A percentile compares a stretch with the other conserved stretches of the same genome.
Conservation (phyloP, 2,888 invertebrate genomes). For the Proisotoma minuta region DNA sequence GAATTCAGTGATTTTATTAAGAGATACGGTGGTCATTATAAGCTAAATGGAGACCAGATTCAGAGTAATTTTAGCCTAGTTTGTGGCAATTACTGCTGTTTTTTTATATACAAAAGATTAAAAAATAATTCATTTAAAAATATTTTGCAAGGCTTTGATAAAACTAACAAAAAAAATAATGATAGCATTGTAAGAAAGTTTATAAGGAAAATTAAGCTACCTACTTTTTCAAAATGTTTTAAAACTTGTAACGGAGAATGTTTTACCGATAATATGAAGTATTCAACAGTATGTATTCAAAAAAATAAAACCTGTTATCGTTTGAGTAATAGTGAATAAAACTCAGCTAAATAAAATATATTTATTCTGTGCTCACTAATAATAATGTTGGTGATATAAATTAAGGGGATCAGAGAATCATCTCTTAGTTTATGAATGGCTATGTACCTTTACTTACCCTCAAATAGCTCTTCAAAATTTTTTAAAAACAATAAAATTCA, state of each 20-base stretch:
- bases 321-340: no score
- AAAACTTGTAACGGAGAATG: neutral
- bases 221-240: neutral
- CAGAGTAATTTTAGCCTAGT: neutral
- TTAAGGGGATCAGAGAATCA: no score
- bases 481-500: neutral
- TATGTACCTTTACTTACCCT: neutral
- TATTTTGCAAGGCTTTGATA: neutral
- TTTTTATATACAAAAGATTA: neutral
- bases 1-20: neutral
- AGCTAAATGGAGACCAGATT: neutral
- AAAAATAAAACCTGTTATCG: neutral
- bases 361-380: no score
- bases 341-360: no score
- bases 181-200: neutral
- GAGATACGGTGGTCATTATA: neutral
- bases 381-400: no score
- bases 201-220: slow-evolving; percentile 2
- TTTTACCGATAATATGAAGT: neutral
- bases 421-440: no score
- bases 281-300: neutral
- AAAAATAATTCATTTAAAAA: neutral
- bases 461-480: neutral
- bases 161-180: neutral
- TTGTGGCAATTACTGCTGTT: neutral